Evolutionary conservation across 2,113 vertebrate species (phyloP).

Genomic region (human (Homo sapiens)): GRCh38 chr1:206047501-206048000

Average conservation of each 20-base stretch:
- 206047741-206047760: background rate
- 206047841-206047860: too few species aligned
- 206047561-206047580: background rate
- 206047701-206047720: background rate
- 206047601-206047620: background rate
- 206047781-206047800: background rate
- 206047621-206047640: too few species aligned
- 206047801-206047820: background rate
- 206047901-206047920: too few species aligned
- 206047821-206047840: background rate
- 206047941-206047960: too few species aligned
- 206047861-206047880: background rate
- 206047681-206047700: background rate
- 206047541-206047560: background rate
- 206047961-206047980: background rate
- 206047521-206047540: conserved; percentile 36
- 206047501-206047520: conserved; percentile 44
- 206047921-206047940: background rate
- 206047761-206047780: background rate
- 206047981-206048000: background rate
- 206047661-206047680: background rate
- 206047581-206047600: background rate
- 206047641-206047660: background rate
- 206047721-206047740: background rate
- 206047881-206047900: background rate